Evolutionary conservation across 1,140 invertebrate species (phyloP), one percentile per base, ranked within the genome.

Genomic region (Drosophila ficusphila): DNA sequence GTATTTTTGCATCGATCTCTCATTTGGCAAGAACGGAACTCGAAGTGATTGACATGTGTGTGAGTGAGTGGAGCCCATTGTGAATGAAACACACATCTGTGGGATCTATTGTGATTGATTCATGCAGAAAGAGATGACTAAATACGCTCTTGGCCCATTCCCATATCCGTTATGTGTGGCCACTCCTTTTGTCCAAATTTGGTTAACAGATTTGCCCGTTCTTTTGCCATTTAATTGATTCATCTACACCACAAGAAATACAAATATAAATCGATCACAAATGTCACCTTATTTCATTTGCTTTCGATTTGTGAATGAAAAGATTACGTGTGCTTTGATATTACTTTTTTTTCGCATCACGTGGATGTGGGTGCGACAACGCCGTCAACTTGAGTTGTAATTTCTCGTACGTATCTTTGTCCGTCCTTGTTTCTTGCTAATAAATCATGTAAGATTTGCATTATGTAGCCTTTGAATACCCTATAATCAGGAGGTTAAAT

Each of bases 371-470:
- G 53, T 68, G 51, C 42, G 34, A 61, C 16, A 4, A 38, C 54
- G 57, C 25, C 58, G 25, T 33, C 36, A 25, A 53, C 60, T 62
- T 48, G 29, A 79, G 70, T 76, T 79, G 79, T 86, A 86, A 86
- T 76, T 85, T 79, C 44, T 65, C 79, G 44, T 52, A 60, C 79
- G 44, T 52, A 60, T 71, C 44, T 54, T 46, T 83, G 73, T 65
- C 61, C 39, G 61, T 62, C 57, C 82, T 75, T 76, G 65, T 85
- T 73, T 75, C 53, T 54, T 73, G 56, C 60, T 57, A 67, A 83
- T 83, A 83, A 83, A 83, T 83, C 79, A 41, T 79, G 69, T 78
- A 67, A 52, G 60, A 75, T 75, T 52, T 62, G 54, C 31, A 39
- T 11, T 57, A 25, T 42, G 21, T 53, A 53, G 49, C 9, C 16